Conservation (phyloP, 2,888 invertebrate species). For the Pheosia gnoma region DNA sequence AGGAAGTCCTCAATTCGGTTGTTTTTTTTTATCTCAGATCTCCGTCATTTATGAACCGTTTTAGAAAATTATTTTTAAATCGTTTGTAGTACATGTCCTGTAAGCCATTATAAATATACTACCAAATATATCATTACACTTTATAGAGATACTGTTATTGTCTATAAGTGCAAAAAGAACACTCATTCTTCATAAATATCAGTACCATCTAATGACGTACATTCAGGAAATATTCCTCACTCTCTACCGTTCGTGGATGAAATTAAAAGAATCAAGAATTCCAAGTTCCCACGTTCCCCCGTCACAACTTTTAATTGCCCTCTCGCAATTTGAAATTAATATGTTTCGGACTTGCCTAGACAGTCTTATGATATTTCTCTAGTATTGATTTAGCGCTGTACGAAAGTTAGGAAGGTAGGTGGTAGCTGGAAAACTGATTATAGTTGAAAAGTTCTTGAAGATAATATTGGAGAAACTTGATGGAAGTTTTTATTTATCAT, state of each 20-base stretch:
- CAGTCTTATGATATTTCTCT: conserved; percentile 47
- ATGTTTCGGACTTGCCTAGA: conserved; percentile 62
- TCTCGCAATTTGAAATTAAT: conserved; percentile 73
- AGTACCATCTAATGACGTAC: background rate
- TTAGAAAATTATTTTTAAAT: too few species aligned
- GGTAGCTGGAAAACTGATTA: background rate
- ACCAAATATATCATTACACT: too few species aligned
- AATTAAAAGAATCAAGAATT: conserved; percentile 64
- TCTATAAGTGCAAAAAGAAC: too few species aligned
- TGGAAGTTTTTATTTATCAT: conserved; percentile 2
- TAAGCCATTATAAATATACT: too few species aligned
- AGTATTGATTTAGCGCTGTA: conserved; percentile 37
- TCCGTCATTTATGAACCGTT: too few species aligned
- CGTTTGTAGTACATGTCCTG: too few species aligned
- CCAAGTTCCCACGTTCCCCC: conserved; percentile 54
- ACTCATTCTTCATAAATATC: background rate
- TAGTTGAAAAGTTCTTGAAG: background rate
- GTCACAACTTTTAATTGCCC: conserved; percentile 74
- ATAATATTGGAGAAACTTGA: background rate
- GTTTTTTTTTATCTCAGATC: too few species aligned
- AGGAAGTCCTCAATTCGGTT: too few species aligned
- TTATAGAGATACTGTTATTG: too few species aligned
- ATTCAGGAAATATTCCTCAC: background rate
- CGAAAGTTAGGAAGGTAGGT: background rate
- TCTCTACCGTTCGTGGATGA: conserved; percentile 36